Base-by-base conservation (phyloP, 2,113 vertebrate species). In the Chaetops frenatus region DNA sequence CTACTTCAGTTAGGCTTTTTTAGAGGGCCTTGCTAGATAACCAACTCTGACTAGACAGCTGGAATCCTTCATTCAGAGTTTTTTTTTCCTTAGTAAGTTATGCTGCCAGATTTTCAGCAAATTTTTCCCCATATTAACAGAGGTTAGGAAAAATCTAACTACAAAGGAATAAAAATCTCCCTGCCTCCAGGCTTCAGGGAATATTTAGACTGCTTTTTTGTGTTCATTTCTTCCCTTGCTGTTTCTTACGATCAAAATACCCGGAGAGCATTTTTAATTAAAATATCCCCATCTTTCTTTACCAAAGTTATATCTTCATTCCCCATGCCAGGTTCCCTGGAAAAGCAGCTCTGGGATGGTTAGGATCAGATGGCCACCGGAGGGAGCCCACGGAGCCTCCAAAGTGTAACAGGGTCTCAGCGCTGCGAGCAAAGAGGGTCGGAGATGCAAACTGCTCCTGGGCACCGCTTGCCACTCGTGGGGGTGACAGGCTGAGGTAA, bases 401-500 rank as follows among this genome's bases (percentile, higher is more conserved):
- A 10, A 33, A 53, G 10, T 1, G 6, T 10, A 21, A 22, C 22
- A 1, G 0, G 29, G 9, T 11, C 2, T 1, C 29, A 1, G 0
- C 1, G 9, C 3, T 15, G 8, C 11, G 23, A 71, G 48, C 8
- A 31, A 38, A 50, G 12, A 3, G 3, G 28, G 19, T 8, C 0
- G 17, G 18, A 12, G 48, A 27, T 3, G 9, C 1, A 4, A 77
- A 7, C 9, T 0, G 0, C 42, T 42, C 10, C 27, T 42, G 35
- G 2, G 5, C 12, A 11, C 3, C 0, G 0, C 3, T 4, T 12
- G 16, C 28, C 71, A 6, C n/a, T n/a, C 0, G 3, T 7, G 33
- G 31, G 10, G 12, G 2, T 12, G 42, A 38, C 72, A 35, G n/a
- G 33, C 13, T 33, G 15, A 7, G 7, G 5, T 14, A 23, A 35